Conservation (phyloP, 2,113 vertebrate species). For the Vulpes ferrilata region DNA sequence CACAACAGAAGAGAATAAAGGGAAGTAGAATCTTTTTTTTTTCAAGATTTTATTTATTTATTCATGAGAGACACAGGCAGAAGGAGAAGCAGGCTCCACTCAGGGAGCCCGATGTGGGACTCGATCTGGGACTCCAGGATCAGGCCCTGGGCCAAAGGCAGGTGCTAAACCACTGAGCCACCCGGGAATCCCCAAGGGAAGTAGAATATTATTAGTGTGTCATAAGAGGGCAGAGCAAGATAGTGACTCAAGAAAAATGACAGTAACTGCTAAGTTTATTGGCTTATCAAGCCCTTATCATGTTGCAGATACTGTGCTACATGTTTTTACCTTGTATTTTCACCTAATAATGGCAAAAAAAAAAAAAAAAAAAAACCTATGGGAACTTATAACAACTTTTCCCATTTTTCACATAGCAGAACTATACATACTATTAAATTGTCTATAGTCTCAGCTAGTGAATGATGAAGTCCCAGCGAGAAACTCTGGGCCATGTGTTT, state of each 20-base stretch:
- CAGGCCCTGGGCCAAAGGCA: no score
- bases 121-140: no score
- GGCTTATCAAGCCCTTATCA: not conserved
- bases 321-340: not conserved
- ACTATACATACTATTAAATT: not conserved
- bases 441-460: not conserved
- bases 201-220: not conserved
- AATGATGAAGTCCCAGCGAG: not conserved
- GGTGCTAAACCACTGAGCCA: no score
- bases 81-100: no score
- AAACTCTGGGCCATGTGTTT: not conserved
- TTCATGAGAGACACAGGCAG: no score
- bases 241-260: not conserved
- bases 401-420: not conserved
- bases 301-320: not conserved
- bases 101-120: no score
- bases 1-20: not conserved
- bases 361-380: not conserved
- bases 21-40: not conserved
- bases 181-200: not conserved
- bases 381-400: not conserved
- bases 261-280: not conserved
- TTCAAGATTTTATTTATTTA: no score
- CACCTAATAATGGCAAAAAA: not conserved
- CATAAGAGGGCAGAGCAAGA: rapidly evolving